Evolutionary conservation across 2,888 invertebrate genomes (phyloP), one percentile per base, ranked within the genome.

Genomic region (Periphyllus acericola): DNA sequence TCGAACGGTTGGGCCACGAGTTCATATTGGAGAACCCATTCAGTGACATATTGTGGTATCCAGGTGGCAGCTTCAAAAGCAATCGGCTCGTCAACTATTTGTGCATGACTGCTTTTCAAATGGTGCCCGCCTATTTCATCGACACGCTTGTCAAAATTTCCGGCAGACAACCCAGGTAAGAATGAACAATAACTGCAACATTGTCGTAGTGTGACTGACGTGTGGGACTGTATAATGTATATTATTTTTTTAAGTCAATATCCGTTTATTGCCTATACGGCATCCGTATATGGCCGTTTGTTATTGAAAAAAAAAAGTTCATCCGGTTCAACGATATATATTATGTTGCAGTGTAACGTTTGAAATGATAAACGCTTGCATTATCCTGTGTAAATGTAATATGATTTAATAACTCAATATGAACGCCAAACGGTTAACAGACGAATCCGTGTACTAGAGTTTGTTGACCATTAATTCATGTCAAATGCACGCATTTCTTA

Each of bases 71-170:
- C 82, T 92, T 92, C 90, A 92, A 92, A 89, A 91, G 90, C 89
- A 91, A 90, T 89, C 91, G 92, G 60, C 84, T 93, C 36, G 89
- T 92, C 84, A 93, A 93, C 90, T 92, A 92, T 88, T 91, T 92
- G 82, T 93, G 92, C 90, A 91, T 92, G 88, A 91, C 93, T 89
- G 91, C 93, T 17, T 93, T 93, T 90, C 94, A 94, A 91, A 91
- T 93, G 90, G 90, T 93, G 68, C 94, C 94, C 9, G 94, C 94
- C 0, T 93, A 93, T 90, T 90, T 93, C 29, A 91, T 93, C 81
- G 94, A 94, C 90, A 89, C 92, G 17, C 91, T 92, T 0, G 92
- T 92, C 75, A 91, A 92, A 79, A 89, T 94, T 21, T 90, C 92
- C 25, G 94, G 94, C 36, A 92, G 92, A 89, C 93, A 93, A 90